These are phyloP conservation scores for Epinephelus malabaricus DNA, from an alignment of 2,797 vertebrate species.

Conservation along the genomic window DNA sequence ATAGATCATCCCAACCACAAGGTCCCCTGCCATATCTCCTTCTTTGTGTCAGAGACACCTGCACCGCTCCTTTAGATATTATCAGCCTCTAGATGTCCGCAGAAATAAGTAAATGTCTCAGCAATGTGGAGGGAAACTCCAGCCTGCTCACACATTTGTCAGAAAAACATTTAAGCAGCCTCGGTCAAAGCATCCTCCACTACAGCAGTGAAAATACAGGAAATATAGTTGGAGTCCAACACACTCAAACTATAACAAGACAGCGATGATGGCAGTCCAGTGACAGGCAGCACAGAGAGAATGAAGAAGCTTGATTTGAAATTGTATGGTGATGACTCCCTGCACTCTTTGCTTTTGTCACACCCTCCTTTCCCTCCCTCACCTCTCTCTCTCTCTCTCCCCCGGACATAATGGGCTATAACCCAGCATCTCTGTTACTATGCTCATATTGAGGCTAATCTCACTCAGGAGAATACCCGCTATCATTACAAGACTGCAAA, in stretches of 20 bases:
- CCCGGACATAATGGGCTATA: slow-evolving; percentile 73
- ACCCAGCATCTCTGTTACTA: slow-evolving; percentile 59
- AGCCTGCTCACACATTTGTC: slow-evolving; percentile 60
- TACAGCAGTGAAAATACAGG: slow-evolving; percentile 10
- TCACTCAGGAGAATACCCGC: slow-evolving; percentile 57
- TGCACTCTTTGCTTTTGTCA: slow-evolving; percentile 66
- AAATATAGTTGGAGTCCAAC: slow-evolving; percentile 15
- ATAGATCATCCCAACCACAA: slow-evolving; percentile 76
- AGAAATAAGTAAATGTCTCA: slow-evolving; percentile 19
- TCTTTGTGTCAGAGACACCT: slow-evolving; percentile 41
- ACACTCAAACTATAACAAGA: slow-evolving; percentile 11
- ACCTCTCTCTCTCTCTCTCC: slow-evolving; percentile 31
- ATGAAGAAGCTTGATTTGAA: slow-evolving; percentile 23
- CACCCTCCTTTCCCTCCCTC: slow-evolving; percentile 67
- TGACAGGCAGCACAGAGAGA: slow-evolving; percentile 4
- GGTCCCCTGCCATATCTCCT: slow-evolving; percentile 71
- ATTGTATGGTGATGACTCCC: slow-evolving; percentile 45
- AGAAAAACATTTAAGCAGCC: slow-evolving; percentile 7
- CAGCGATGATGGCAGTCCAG: neutral
- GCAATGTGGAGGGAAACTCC: slow-evolving; percentile 52
- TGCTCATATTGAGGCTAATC: slow-evolving; percentile 56
- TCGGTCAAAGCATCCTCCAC: slow-evolving; percentile 53
- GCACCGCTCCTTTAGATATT: slow-evolving; percentile 30
- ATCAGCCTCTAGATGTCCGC: slow-evolving; percentile 9
- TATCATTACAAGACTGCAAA: slow-evolving; percentile 45